phyloP scores from a whole-genome alignment of 2,888 invertebrate species.

The Schrankia costaestrigalis region DNA sequence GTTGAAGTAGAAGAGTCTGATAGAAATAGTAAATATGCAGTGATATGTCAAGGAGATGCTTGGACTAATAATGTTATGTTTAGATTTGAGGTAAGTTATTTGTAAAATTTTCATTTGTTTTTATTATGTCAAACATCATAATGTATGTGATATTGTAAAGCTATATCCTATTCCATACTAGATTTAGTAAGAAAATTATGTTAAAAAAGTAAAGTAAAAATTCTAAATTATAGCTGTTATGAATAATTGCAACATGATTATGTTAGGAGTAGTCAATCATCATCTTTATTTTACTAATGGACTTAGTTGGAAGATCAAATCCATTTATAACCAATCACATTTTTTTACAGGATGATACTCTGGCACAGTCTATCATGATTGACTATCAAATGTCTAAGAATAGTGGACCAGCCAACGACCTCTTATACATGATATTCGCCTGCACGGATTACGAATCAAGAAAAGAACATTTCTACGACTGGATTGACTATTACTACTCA shows the following conservation, averaged over 20 bases:
- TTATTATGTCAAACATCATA: neutral
- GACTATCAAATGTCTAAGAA: conserved; percentile 45
- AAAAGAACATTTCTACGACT: conserved; percentile 28
- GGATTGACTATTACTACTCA: conserved; percentile 38
- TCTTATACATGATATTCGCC: conserved; percentile 44
- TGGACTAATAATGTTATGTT: conserved; percentile 55
- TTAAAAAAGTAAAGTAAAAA: no score
- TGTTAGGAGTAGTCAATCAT: no score
- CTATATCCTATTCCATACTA: no score
- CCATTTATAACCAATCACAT: neutral
- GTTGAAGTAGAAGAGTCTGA: conserved; percentile 21
- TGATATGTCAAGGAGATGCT: conserved; percentile 49
- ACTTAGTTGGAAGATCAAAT: no score
- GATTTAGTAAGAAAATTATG: no score
- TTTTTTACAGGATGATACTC: conserved; percentile 35
- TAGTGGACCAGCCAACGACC: conserved; percentile 38
- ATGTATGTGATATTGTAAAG: no score
- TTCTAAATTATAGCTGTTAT: no score
- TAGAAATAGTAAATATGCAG: conserved; percentile 30
- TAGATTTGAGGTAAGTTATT: conserved; percentile 25
- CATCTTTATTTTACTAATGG: no score
- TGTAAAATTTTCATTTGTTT: neutral
- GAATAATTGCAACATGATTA: no score
- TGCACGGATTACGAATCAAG: conserved; percentile 43
- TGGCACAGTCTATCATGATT: conserved; percentile 38